Evolutionary conservation across 2,797 vertebrate species (phyloP).

Genomic region (Gambusia yucatana): DNA sequence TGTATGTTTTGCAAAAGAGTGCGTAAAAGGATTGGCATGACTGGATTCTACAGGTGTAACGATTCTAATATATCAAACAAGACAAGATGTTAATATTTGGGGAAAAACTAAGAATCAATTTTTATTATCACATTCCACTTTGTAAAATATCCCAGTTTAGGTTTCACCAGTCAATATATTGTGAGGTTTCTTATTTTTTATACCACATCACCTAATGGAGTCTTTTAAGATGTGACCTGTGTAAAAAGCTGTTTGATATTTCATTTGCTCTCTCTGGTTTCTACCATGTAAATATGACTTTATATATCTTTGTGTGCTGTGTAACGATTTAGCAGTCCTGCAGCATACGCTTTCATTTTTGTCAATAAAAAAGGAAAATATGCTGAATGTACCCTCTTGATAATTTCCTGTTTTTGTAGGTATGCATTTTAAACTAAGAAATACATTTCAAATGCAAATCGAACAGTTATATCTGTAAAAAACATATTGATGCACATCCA

Average conservation of each 20-base stretch:
- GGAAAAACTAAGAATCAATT: background rate
- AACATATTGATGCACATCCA: background rate
- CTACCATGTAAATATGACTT: background rate
- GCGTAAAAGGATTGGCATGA: conserved; percentile 32
- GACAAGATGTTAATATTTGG: background rate
- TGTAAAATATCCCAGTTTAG: background rate
- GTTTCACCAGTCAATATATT: background rate
- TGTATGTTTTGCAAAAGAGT: conserved; percentile 17
- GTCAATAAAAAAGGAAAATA: background rate
- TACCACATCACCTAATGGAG: background rate
- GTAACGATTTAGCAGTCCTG: background rate
- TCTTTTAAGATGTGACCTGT: background rate
- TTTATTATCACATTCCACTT: background rate
- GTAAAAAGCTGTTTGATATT: background rate
- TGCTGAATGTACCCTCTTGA: background rate
- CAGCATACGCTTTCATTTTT: background rate
- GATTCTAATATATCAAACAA: background rate
- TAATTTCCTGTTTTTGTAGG: background rate
- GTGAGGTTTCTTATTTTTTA: background rate
- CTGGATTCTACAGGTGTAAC: conserved; percentile 3
- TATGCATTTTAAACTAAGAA: background rate
- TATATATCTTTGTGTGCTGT: background rate
- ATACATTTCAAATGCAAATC: background rate
- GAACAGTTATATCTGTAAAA: background rate
- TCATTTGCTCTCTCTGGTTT: background rate